A percentile compares a stretch with the other conserved stretches of the same genome.
Conservation (phyloP, 1,140 invertebrate genomes). For the Theocolax elegans region DNA sequence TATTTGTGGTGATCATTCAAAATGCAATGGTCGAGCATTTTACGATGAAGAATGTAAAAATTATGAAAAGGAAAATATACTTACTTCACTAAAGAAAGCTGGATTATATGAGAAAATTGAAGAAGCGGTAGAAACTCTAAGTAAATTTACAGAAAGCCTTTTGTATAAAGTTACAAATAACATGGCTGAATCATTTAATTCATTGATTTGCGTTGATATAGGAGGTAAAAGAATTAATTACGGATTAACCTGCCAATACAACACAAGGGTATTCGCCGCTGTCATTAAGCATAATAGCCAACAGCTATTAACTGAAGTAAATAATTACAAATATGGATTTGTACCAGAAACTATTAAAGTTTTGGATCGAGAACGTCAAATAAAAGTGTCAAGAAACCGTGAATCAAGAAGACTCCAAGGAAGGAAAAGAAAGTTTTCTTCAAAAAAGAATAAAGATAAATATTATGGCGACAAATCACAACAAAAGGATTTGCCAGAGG, state of each 20-base stretch:
- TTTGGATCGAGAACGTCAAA: background rate
- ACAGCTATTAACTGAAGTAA: background rate
- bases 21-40: background rate
- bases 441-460: background rate
- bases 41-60: background rate
- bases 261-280: slow-evolving; percentile 46
- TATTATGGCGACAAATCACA: background rate
- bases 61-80: background rate
- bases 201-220: slow-evolving; percentile 22
- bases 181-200: slow-evolving; percentile 56
- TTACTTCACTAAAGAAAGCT: background rate
- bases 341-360: background rate
- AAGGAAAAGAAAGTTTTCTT: too few species aligned
- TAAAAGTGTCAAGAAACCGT: background rate
- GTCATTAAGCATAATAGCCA: slow-evolving; percentile 48
- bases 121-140: background rate
- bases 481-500: slow-evolving; percentile 18
- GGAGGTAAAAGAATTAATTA: slow-evolving; percentile 56
- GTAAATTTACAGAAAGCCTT: slow-evolving; percentile 11
- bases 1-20: slow-evolving; percentile 11
- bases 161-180: slow-evolving; percentile 59
- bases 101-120: background rate
- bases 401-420: background rate
- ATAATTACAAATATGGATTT: background rate
- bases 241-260: slow-evolving; percentile 46